phyloP scores from a whole-genome alignment of 2,888 invertebrate genomes.

The Teleogryllus oceanicus region DNA sequence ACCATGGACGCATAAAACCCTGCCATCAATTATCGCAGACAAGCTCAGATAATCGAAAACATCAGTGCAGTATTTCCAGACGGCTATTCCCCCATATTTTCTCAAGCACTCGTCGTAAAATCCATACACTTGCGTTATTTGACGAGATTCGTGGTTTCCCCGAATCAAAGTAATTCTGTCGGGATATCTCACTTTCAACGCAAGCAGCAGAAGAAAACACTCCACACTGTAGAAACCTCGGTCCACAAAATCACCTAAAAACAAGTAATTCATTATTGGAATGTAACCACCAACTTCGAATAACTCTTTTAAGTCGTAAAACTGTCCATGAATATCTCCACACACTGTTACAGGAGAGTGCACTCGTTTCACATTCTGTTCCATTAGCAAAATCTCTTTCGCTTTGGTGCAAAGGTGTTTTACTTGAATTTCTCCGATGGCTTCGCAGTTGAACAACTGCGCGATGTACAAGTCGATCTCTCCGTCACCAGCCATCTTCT shows the following conservation, averaged over 20 bases:
- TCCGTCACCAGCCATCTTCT: background rate
- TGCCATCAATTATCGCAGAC: slow-evolving; percentile 54
- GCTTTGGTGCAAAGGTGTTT: slow-evolving; percentile 59
- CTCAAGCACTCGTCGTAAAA: slow-evolving; percentile 63
- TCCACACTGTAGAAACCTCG: slow-evolving; percentile 58
- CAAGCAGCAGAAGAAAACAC: slow-evolving; percentile 56
- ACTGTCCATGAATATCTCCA: slow-evolving; percentile 59
- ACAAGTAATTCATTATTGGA: slow-evolving; percentile 57
- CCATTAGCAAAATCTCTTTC: slow-evolving; percentile 56
- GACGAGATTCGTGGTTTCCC: slow-evolving; percentile 61
- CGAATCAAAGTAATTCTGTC: slow-evolving; percentile 60
- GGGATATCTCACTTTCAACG: slow-evolving; percentile 60
- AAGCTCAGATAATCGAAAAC: slow-evolving; percentile 59
- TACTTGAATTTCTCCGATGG: slow-evolving; percentile 56
- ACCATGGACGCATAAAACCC: slow-evolving; percentile 64
- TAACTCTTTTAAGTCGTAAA: slow-evolving; percentile 58
- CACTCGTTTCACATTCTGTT: slow-evolving; percentile 59
- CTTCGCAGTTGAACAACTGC: slow-evolving; percentile 58
- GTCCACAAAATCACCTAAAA: slow-evolving; percentile 60
- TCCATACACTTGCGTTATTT: slow-evolving; percentile 63
- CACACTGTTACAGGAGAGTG: slow-evolving; percentile 59
- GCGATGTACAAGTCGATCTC: slow-evolving; percentile 53
- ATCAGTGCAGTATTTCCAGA: slow-evolving; percentile 63
- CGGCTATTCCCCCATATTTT: slow-evolving; percentile 60
- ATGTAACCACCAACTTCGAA: slow-evolving; percentile 56